phyloP scores from a whole-genome alignment of 2,888 invertebrate species.

The Coremacera marginata region DNA sequence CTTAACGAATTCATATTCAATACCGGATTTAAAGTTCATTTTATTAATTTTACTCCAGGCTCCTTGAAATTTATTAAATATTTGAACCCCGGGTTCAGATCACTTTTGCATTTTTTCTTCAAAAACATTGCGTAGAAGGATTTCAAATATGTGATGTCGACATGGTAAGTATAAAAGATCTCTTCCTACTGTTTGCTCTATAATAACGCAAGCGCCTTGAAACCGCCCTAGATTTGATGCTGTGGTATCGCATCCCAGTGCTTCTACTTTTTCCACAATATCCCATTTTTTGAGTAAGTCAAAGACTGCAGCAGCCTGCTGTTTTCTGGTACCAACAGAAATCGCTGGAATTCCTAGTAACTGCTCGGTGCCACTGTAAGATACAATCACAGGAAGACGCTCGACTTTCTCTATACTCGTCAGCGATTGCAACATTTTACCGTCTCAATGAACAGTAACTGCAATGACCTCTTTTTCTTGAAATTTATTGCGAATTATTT shows the following conservation, averaged over 20 bases:
- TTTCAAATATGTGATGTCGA: conserved; percentile 8
- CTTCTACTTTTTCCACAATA: conserved; percentile 46
- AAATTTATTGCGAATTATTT: not conserved
- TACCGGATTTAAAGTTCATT: not conserved
- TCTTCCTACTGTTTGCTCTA: conserved; percentile 45
- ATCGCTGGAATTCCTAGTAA: conserved; percentile 26
- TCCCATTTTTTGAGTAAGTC: conserved; percentile 45
- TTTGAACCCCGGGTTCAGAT: no score
- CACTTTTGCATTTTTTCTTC: no score
- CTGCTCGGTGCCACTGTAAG: conserved; percentile 22
- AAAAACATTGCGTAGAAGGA: no score
- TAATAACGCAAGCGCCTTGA: conserved; percentile 50
- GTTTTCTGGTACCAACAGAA: conserved; percentile 19
- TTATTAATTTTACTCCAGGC: not conserved
- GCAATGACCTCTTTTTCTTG: conserved; percentile 2
- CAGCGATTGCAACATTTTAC: conserved; percentile 28
- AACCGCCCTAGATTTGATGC: conserved; percentile 52
- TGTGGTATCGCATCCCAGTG: conserved; percentile 50
- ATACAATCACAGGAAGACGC: conserved; percentile 3
- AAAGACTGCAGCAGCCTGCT: conserved; percentile 25
- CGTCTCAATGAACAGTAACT: conserved; percentile 23
- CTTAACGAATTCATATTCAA: conserved; percentile 1
- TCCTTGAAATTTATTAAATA: conserved; percentile 31
- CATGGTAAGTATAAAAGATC: conserved; percentile 42
- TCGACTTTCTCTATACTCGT: conserved; percentile 25